Percentiles rank a stretch among this genome's conserved stretches.
Conservation (phyloP, 2,113 vertebrate genomes). For the Micromys minutus region DNA sequence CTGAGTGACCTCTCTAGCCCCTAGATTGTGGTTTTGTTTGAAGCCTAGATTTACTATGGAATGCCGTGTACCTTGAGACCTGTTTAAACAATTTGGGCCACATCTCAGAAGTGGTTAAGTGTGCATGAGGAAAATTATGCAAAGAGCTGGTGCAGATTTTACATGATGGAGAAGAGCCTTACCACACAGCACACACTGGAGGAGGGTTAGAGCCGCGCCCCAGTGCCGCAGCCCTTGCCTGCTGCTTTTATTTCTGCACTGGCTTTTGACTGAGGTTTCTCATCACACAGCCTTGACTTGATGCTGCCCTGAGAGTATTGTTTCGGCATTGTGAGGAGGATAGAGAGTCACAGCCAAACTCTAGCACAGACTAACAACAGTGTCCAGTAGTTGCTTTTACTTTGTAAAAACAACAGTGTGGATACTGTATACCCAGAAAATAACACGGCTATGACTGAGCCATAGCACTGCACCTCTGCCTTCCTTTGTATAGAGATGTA, state of each 20-base stretch:
- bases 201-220: not conserved
- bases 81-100: not conserved
- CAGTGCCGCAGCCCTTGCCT: not conserved
- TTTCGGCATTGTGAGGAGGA: not conserved
- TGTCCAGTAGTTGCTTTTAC: not conserved
- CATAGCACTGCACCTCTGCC: not conserved
- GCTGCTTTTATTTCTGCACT: not conserved
- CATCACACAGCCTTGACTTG: not conserved
- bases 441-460: slow-evolving; percentile 18
- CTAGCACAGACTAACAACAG: not conserved
- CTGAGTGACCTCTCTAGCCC: not conserved
- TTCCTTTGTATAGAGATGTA: not conserved
- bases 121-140: not conserved
- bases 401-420: not conserved
- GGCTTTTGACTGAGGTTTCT: not conserved
- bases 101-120: not conserved
- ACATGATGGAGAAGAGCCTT: not conserved
- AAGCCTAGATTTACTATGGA: not conserved
- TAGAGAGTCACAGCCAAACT: too few species aligned
- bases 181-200: not conserved
- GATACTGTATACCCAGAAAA: not conserved
- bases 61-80: not conserved
- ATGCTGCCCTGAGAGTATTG: not conserved
- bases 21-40: not conserved
- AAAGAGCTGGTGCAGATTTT: not conserved